These are phyloP conservation scores for Circaetus cinerascens DNA, from an alignment of 2,113 vertebrate species.

Conservation along the genomic window DNA sequence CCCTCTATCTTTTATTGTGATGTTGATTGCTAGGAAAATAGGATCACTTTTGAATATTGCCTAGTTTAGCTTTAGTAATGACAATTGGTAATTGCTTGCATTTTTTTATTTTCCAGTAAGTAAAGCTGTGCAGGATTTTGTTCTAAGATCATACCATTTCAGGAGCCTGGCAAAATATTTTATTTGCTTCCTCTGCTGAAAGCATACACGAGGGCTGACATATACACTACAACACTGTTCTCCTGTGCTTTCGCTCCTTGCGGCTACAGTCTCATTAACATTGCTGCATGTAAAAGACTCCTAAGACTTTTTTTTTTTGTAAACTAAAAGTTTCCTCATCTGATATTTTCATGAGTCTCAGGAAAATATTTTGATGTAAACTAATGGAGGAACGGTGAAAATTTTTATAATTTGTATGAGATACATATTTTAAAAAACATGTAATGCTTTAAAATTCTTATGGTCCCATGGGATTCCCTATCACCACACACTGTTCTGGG, in stretches of 20 bases:
- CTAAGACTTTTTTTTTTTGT: neutral
- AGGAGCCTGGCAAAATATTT: constrained; percentile 35
- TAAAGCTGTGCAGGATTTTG: neutral
- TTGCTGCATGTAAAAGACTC: neutral
- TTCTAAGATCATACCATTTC: neutral
- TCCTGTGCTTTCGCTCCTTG: neutral
- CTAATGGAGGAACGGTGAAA: neutral
- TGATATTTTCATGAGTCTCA: neutral
- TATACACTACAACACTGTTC: constrained; percentile 42
- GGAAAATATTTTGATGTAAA: neutral
- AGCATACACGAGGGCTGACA: neutral
- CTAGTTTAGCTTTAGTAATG: neutral
- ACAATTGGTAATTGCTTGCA: neutral
- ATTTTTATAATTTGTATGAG: neutral
- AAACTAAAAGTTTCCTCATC: neutral
- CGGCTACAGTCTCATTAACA: constrained; percentile 38
- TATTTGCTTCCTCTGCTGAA: constrained; percentile 41
- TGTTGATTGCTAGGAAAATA: neutral
- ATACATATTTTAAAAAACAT: neutral
- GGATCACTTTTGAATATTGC: neutral
- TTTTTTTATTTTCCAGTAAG: neutral
- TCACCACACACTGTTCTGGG: neutral
- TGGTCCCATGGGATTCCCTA: neutral
- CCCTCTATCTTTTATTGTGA: neutral
- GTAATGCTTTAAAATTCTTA: neutral